Base-by-base conservation (phyloP, 2,888 invertebrate genomes). In the Limulus polyphemus region DNA sequence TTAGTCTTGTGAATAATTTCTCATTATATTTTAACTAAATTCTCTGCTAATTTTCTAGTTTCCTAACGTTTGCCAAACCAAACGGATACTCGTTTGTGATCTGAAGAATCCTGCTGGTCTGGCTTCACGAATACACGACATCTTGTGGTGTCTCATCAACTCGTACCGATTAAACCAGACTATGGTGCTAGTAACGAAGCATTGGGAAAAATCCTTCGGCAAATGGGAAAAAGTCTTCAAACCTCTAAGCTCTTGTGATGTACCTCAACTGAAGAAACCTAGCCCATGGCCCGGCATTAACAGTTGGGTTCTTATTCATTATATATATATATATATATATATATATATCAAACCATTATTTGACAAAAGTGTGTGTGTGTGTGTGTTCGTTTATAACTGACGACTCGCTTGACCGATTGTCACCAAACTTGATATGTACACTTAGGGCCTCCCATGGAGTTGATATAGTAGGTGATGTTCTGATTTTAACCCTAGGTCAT, bases 81-180 rank as follows among this genome's bases (percentile, higher is more conserved):
- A 17, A 17, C 59, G 56, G 47, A 59, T 59, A 11, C 57, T 64
- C 10, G 32, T 61, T 11, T 66, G 65, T 55, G 58, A 66, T 56
- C 52, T 66, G 10, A 63, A 61, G 7, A 66, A 66, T 62, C 58
- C 61, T 16, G 55, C 56, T 46, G 65, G 65, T 5, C 64, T 66
- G 49, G 65, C 65, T 9, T 61, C 65, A 7, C 61, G 63, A 5
- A 55, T 63, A 11, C 65, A 66, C 49, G 65, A 66, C 48, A 60
- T 66, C 2, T 46, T 66, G 17, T 66, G 65, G 65, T 66, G 65
- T 47, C 60, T 66, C 17, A 60, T 66, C n/a, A 63, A 60, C 57
- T 63, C 63, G 7, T 64, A 58, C 47, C 59, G 58, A 16, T 55
- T 50, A n/a, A 55, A 62, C 10, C 57, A 55, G 16, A 49, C 57